Base-by-base conservation (phyloP, 2,113 vertebrate genomes). In the Pica pica region DNA sequence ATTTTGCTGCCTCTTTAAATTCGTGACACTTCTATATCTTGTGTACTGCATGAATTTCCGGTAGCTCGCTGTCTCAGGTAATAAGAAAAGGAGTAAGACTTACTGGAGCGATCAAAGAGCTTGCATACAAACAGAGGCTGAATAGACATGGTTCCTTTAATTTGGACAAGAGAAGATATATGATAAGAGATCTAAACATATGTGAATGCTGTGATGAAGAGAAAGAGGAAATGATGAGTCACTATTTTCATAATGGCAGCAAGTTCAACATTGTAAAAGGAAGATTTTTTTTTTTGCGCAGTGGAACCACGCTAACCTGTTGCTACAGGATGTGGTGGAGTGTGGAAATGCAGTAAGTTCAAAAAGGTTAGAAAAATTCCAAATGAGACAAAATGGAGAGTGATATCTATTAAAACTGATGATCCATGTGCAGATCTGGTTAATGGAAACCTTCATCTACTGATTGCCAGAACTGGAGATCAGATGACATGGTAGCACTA, bases 151-250 rank as follows among this genome's bases (percentile, higher is more conserved):
- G 19, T 44, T 93, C 31, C 24, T 79, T 91, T 73, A 59, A 83
- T 85, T 91, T 91, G 79, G 78, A 68, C 63, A 88, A 73, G 31
- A 90, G 46, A 73, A 87, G 70, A 73, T 79, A 46, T 42, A 27
- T 21, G 22, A 90, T 83, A 87, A 79, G 74, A 85, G 37, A 80
- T 46, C 61, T 94, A 90, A 94, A 92, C 59, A 86, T 75, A 75
- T 46, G 65, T 39, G n/a, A 88, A 73, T 67, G 20, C 4, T 90
- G 46, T 68, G 57, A 83, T 85, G 50, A 91, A 85, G 23, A 79
- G 44, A 69, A 94, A 88, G 63, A 86, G 82, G 79, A 97, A 95
- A 80, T 63, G 12, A 68, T 91, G 90, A 97, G 50, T 83, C 83
- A 85, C 49, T 52, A 21, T 87, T 95, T 91, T 90, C 49, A n/a